Conservation (phyloP, 2,797 vertebrate genomes). For the Cyprinodon diabolis region DNA sequence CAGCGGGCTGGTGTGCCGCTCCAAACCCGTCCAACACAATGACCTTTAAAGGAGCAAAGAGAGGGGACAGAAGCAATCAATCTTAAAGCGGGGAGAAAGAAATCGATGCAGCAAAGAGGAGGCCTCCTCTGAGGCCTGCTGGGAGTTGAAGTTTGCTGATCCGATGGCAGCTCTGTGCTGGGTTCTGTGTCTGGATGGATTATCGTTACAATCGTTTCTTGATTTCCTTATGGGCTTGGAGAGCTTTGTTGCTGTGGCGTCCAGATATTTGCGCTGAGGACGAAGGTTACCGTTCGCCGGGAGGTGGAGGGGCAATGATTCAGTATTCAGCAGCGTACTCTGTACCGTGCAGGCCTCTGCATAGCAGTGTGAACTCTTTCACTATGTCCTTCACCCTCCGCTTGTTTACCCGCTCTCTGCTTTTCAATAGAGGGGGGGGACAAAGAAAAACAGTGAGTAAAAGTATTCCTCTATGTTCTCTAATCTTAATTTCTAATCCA, state of each 20-base stretch:
- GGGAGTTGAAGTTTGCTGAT: constrained; percentile 37
- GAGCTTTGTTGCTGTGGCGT: constrained; percentile 55
- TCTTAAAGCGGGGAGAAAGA: constrained; percentile 23
- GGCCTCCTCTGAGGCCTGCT: constrained; percentile 43
- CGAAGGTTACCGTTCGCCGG: constrained; percentile 62
- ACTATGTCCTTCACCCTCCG: constrained; percentile 96
- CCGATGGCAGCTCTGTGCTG: constrained; percentile 53
- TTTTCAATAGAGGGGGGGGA: not conserved
- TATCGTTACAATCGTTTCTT: constrained; percentile 69
- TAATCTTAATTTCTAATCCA: not conserved
- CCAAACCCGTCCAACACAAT: constrained; percentile 53
- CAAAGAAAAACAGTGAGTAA: not conserved
- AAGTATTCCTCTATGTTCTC: not conserved
- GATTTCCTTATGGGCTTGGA: constrained; percentile 52
- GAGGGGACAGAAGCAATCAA: constrained; percentile 21
- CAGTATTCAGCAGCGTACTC: constrained; percentile 99
- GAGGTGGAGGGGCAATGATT: constrained; percentile 61
- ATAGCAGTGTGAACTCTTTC: constrained; percentile 97
- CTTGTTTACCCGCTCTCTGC: constrained; percentile 97
- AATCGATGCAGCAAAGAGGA: constrained; percentile 18
- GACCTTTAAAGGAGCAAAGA: constrained; percentile 37
- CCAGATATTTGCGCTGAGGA: constrained; percentile 61
- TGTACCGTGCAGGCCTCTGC: constrained; percentile 97
- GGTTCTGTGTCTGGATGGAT: constrained; percentile 48
- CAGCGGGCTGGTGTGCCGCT: constrained; percentile 72